Evolutionary conservation across 2,113 vertebrate species (phyloP), one percentile per base, ranked within the genome.

Genomic region (Gallinago paraguaiae): DNA sequence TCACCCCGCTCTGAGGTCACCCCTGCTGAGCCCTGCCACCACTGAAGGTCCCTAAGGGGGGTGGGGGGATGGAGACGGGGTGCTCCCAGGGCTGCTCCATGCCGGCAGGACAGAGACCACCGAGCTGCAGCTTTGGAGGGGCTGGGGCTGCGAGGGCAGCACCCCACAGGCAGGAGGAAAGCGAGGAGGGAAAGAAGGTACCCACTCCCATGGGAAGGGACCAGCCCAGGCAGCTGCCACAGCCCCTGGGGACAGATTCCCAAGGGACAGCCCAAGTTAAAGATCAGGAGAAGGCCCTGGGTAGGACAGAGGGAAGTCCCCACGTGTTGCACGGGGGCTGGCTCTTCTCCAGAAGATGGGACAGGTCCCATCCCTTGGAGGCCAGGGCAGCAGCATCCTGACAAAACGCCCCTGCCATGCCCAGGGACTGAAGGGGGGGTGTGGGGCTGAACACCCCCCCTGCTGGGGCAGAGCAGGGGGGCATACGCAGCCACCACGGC

Each of bases 1-100:
- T 56, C 90, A 60, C 10, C 7, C 2, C 5, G 7, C 39, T 25
- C 2, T 1, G 9, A 39, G 39, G 39, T 39, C 39, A 39, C 39
- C 39, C 11, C 24, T 13, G 23, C 50, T 0, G 3, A 7, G 54
- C 9, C 0, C 1, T 5, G 1, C 35, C 4, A 1, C 24, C 63
- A 13, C 51, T 3, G 0, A 9, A 35, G 19, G 27, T 11, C 59
- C 35, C 60, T 6, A 5, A 56, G 16, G 1, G 1, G 39, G 28
- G 19, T 8, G 0, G 7, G 17, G n/a, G 39, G 17, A 8, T 0
- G 1, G 48, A 37, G n/a, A 27, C 0, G 2, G 48, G 48, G 48
- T 1, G 7, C 33, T 31, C 25, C 20, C 48, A 15, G 3, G 2
- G 41, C 51, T 7, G 48, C 27, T 11, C 27, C 13, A 6, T 0